Evolutionary conservation across 2,888 invertebrate genomes (phyloP), one percentile per base, ranked within the genome.

Genomic region (Mythimna loreyi): DNA sequence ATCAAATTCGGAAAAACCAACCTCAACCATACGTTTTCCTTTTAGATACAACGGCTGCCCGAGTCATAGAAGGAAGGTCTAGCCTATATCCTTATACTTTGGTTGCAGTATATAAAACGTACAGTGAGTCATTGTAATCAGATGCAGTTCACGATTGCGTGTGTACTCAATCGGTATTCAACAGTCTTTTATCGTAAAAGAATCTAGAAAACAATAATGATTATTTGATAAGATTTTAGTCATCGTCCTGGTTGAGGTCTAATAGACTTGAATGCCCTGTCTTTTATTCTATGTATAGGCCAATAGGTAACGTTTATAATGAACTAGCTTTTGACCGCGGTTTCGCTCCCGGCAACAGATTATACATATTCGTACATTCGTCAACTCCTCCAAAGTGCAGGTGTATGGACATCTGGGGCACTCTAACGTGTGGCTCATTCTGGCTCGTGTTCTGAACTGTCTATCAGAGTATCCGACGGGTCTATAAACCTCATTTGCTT

Each of bases 91-190:
- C 47, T 55, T 21, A 19, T 59, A 67, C 67, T 36, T 67, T 9
- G 5, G 43, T 36, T 67, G 67, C 71, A 71, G 23, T 30, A 30
- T 56, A 53, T 67, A 75, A 63, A 69, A 66, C 60, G 40, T 43
- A 61, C 57, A 58, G 30, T 87, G 87, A 88, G 61, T 87, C 89
- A 88, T 78, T 68, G 56, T 86, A 85, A 85, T 88, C 80, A 83
- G 81, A 88, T 87, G 86, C 88, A 87, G 72, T 80, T 79, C 86
- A 88, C 86, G 86, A 80, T 80, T 79, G 75, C 69, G 69, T 69
- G 67, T 69, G 65, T 67, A 67, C 43, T 69, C 55, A 47, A 60
- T 61, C 36, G 50, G 75, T 62, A 58, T 45, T 56, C 52, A 58
- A 55, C 30, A 62, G 72, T 63, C 50, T 36, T 64, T 58, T 68